Evolutionary conservation across 2,888 invertebrate species (phyloP), one percentile per base, ranked within the genome.

Genomic region (Branchipolynoe longqiensis): DNA sequence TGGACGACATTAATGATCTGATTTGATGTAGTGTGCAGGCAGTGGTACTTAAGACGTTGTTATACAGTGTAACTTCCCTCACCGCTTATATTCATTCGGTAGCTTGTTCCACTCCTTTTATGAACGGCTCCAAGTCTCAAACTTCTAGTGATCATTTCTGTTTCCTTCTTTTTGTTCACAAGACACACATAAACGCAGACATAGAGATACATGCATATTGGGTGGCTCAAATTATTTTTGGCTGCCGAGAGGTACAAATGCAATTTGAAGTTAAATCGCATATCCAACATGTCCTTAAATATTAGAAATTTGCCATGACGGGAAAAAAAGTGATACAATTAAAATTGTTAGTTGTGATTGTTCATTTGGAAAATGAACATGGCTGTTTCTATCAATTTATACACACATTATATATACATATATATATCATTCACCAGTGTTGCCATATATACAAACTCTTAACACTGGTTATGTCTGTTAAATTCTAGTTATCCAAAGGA

Each of bases 1-100:
- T n/a, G n/a, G n/a, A n/a, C n/a, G n/a, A n/a, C n/a, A n/a, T n/a
- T n/a, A n/a, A n/a, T n/a, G n/a, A 69, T 8, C 22, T 62, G 62
- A 28, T 25, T n/a, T 0, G 18, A 3, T 38, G 69, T 33, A 1
- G 69, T 1, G 18, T 69, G 22, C 69, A 33, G 69, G 69, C 69
- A 69, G 69, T 38, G 69, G 69, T 69, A 69, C 69, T 69, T 69
- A 69, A 62, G 25, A 25, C 38, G 69, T 38, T 69, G 69, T 69
- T 69, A 69, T 69, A 69, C 69, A 69, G 69, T 38, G 38, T 38
- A 14, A 14, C 36, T 22, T 62, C 69, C 69, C 25, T 14, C 36
- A 38, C 69, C 69, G 8, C 33, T 14, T 3, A 38, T n/a, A n/a
- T n/a, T n/a, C n/a, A n/a, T n/a, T n/a, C n/a, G n/a, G n/a, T n/a